phyloP scores from a whole-genome alignment of 2,113 vertebrate genomes.

The Rhagologus leucostigma region DNA sequence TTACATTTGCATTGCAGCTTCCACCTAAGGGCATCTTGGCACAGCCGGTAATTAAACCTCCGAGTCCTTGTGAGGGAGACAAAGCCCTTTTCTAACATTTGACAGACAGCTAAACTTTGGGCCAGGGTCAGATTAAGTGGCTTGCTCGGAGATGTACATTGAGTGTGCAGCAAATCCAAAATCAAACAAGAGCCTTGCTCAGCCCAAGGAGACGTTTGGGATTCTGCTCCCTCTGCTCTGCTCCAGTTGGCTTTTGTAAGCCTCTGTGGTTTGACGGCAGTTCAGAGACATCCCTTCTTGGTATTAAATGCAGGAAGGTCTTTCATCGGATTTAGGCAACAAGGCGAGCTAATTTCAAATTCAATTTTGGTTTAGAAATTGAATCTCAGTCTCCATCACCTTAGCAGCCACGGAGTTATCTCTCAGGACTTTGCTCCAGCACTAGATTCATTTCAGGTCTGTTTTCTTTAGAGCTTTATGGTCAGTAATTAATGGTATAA shows the following conservation, averaged over 20 bases:
- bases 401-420: constrained; percentile 46
- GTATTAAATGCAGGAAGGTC: constrained; percentile 16
- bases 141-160: constrained; percentile 56
- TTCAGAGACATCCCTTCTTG: constrained; percentile 41
- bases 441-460: constrained; percentile 12
- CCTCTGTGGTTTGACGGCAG: neutral
- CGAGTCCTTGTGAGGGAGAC: constrained; percentile 27
- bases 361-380: neutral
- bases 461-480: constrained; percentile 61
- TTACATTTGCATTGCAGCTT: constrained; percentile 65
- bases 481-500: constrained; percentile 61
- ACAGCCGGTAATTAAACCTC: constrained; percentile 58
- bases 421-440: neutral
- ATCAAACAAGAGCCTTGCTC: constrained; percentile 55
- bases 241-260: constrained; percentile 40
- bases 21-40: constrained; percentile 67
- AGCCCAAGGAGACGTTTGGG: constrained; percentile 47
- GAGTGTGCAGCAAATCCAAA: constrained; percentile 52
- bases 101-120: constrained; percentile 67
- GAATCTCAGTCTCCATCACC: neutral
- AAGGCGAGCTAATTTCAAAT: constrained; percentile 39
- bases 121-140: constrained; percentile 65
- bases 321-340: neutral
- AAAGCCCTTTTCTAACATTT: constrained; percentile 64
- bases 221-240: constrained; percentile 49